phyloP scores from a whole-genome alignment of 2,888 invertebrate species.

The Lacanobia wlatinum region DNA sequence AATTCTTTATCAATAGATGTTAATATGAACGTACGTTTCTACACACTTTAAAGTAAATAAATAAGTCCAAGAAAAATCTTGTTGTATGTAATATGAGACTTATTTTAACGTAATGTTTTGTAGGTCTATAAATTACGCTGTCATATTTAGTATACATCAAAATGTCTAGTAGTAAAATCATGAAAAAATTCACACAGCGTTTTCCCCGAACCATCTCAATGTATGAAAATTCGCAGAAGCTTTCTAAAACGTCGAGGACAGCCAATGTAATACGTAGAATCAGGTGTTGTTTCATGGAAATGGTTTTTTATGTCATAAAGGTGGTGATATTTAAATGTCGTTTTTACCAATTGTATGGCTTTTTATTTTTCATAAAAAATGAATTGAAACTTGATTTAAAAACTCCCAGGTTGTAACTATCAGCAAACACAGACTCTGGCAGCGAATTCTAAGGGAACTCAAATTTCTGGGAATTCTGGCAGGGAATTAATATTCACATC shows the following conservation, averaged over 20 bases:
- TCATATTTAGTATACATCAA: conserved; percentile 38
- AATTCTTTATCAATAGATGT: no score
- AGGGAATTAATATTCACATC: no score
- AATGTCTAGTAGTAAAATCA: conserved; percentile 29
- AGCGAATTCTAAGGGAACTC: no score
- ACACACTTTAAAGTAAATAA: background rate
- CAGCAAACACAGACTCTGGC: no score
- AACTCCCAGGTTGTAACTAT: no score
- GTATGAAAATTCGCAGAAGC: conserved; percentile 48
- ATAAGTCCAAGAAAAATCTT: conserved; percentile 1
- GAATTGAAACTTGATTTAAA: no score
- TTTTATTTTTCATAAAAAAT: no score
- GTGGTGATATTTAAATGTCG: background rate
- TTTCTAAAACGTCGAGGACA: conserved; percentile 37
- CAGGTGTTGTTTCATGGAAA: conserved; percentile 26
- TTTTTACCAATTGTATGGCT: no score
- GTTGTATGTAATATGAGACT: conserved; percentile 25
- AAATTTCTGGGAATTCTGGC: no score
- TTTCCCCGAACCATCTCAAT: conserved; percentile 36
- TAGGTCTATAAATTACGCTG: conserved; percentile 46
- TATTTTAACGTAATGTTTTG: conserved; percentile 40
- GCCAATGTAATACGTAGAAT: conserved; percentile 11
- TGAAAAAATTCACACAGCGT: conserved; percentile 9
- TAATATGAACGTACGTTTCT: background rate
- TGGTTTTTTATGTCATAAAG: background rate